Conservation (phyloP, 2,888 invertebrate genomes). For the Sympetrum striolatum region DNA sequence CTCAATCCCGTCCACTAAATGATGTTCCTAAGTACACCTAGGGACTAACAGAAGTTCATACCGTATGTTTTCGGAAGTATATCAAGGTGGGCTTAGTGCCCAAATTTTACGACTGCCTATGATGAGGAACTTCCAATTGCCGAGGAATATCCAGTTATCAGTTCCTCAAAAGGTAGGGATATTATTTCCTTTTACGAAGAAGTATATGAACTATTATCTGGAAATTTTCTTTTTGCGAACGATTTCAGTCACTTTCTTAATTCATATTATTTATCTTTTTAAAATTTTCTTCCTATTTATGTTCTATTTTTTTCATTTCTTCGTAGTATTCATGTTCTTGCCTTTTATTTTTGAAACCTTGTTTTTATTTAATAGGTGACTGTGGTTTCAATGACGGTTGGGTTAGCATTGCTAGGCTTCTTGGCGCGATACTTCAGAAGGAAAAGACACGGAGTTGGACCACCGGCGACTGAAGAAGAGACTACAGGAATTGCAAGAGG, state of each 20-base stretch:
- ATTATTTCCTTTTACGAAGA: not conserved
- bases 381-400: constrained; percentile 75
- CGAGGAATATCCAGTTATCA: constrained; percentile 64
- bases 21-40: too few species aligned
- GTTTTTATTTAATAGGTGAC: constrained; percentile 64
- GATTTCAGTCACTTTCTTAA: not conserved
- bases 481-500: not conserved
- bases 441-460: constrained; percentile 60
- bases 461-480: not conserved
- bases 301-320: not conserved
- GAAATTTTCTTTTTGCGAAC: too few species aligned
- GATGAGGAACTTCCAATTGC: constrained; percentile 61
- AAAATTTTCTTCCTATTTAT: too few species aligned
- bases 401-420: constrained; percentile 82
- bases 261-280: too few species aligned
- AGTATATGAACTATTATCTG: too few species aligned
- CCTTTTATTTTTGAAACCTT: not conserved
- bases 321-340: not conserved
- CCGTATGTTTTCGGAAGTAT: constrained; percentile 54
- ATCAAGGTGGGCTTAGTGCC: constrained; percentile 64
- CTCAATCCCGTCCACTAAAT: not conserved
- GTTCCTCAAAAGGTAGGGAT: constrained; percentile 73
- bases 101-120: constrained; percentile 65
- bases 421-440: constrained; percentile 81
- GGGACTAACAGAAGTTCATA: not conserved